Evolutionary conservation across 2,113 vertebrate species (phyloP).

Genomic region (Poecilia latipinna): DNA sequence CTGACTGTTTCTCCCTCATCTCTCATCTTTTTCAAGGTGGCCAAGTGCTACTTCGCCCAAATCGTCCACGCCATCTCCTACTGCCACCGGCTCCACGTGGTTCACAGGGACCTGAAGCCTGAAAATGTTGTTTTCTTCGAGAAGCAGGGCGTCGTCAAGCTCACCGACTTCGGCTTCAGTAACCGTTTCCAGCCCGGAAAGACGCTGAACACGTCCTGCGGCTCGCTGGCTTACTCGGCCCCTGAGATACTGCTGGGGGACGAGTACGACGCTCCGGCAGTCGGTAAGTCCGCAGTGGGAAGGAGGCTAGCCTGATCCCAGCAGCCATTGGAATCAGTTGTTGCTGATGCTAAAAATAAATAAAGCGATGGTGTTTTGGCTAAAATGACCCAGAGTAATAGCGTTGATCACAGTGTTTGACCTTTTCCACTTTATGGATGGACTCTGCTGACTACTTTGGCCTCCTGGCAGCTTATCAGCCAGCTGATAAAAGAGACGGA

Average conservation of each 20-base stretch:
- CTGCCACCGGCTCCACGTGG: constrained; percentile 97
- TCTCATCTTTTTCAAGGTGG: constrained; percentile 75
- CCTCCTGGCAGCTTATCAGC: constrained; percentile 35
- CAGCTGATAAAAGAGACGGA: constrained; percentile 23
- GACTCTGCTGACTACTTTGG: constrained; percentile 10
- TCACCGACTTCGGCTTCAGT: constrained; percentile 99
- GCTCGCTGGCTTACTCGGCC: constrained; percentile 97
- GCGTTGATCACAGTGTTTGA: not conserved
- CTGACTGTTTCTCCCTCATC: not conserved
- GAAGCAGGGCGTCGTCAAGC: constrained; percentile 97
- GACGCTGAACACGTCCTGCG: constrained; percentile 95
- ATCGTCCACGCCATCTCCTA: constrained; percentile 99
- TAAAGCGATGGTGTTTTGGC: not conserved
- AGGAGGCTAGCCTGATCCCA: not conserved
- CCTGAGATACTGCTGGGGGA: constrained; percentile 97
- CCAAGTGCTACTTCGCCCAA: constrained; percentile 98
- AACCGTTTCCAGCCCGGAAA: constrained; percentile 97
- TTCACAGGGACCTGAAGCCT: constrained; percentile 96
- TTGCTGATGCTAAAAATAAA: not conserved
- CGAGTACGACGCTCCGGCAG: constrained; percentile 96
- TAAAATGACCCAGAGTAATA: constrained; percentile 22
- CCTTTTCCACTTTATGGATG: constrained; percentile 11
- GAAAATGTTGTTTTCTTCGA: constrained; percentile 99
- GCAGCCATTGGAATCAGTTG: not conserved
- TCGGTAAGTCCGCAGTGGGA: constrained; percentile 73